These are phyloP conservation scores for Carabus problematicus DNA, from an alignment of 2,888 invertebrate genomes.

Conservation along the genomic window DNA sequence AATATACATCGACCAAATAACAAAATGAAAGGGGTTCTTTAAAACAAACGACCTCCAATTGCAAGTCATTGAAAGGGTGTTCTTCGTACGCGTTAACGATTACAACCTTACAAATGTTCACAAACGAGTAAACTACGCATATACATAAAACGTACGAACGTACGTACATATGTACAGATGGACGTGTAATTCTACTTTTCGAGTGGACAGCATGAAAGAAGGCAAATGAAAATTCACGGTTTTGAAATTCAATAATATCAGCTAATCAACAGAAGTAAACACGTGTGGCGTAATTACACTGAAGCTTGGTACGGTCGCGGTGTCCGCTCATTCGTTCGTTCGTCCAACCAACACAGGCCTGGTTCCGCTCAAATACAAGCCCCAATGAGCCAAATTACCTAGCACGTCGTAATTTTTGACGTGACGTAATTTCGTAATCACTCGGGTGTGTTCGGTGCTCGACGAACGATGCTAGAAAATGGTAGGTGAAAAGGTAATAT, in stretches of 20 bases:
- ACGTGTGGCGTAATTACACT: slow-evolving; percentile 49
- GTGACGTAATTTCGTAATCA: no score
- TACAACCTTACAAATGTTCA: background rate
- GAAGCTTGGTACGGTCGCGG: slow-evolving; percentile 13
- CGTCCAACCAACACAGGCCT: no score
- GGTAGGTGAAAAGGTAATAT: no score
- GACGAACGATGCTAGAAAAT: no score
- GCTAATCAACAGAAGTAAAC: slow-evolving; percentile 56
- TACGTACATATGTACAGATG: background rate
- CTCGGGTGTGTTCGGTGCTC: no score
- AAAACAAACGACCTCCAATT: slow-evolving; percentile 2
- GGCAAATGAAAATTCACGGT: slow-evolving; percentile 48
- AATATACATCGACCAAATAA: background rate
- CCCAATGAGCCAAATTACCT: no score
- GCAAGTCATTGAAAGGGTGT: background rate
- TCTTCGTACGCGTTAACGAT: background rate
- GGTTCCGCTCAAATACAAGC: no score
- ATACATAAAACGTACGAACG: no score
- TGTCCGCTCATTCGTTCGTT: slow-evolving; percentile 9
- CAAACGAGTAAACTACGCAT: background rate
- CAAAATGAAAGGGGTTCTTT: background rate
- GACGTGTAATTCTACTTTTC: background rate
- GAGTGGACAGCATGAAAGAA: slow-evolving; percentile 44
- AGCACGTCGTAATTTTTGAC: no score
- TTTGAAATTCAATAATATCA: slow-evolving; percentile 52